Base-by-base conservation (phyloP, 2,888 invertebrate genomes). In the Pocota personata region DNA sequence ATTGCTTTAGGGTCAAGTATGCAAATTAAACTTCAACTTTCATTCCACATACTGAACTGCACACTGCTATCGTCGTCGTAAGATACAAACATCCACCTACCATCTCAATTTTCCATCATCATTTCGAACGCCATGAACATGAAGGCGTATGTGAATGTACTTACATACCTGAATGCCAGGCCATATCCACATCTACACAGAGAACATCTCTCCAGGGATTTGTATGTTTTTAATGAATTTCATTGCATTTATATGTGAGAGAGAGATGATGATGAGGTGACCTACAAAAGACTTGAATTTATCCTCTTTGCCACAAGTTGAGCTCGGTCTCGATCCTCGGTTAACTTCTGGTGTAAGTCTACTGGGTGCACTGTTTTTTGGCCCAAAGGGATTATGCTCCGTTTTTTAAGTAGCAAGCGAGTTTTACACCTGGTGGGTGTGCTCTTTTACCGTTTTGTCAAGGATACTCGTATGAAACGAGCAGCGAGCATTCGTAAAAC, bases 21-120 rank as follows among this genome's bases (percentile, higher is more conserved):
- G 88, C 87, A 88, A 89, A 89, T 89, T 87, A 87, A 76, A 88
- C 79, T 83, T 83, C 78, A 79, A 55, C 83, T 83, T 79, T 55
- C 73, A 55, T 67, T 77, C 67, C 52, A 37, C 48, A 72, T 46
- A 21, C 71, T 57, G 46, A 67, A 35, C 71, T 57, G 46, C 57
- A 35, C 40, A 24, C 16, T 46, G 12, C 21, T 40, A 16, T 30
- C 35, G 66, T 57, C 52, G 58, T 32, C 19, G n/a, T 52, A 52
- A 67, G 55, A 24, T 78, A 30, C 75, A 67, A 57, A 58, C 67
- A 43, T 60, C 37, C 75, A 60, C 43, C 60, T 52, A 19, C 35
- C 32, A 52, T 50, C 52, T 40, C 37, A 30, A 72, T 52, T 80
- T 75, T 14, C 27, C 66, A 64, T 72, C 79, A 43, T 66, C 55